These are phyloP conservation scores for Osmerus mordax DNA, from an alignment of 2,113 vertebrate species.

Conservation along the genomic window DNA sequence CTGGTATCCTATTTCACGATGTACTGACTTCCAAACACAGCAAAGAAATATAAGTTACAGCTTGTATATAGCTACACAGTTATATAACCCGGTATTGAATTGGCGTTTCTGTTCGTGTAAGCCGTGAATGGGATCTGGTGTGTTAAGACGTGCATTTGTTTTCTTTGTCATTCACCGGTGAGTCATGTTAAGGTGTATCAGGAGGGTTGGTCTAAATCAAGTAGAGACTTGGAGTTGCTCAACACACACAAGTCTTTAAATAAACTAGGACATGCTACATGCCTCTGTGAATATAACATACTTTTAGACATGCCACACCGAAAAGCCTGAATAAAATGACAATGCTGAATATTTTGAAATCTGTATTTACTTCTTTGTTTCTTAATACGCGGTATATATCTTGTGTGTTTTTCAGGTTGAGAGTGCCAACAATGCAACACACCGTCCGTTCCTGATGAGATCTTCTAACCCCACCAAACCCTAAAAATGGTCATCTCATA, in stretches of 20 bases:
- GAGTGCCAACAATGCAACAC: no score
- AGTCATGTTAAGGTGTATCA: not conserved
- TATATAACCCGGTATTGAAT: not conserved
- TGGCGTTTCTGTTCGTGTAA: not conserved
- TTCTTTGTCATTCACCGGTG: not conserved
- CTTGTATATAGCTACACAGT: not conserved
- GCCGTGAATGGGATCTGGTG: not conserved
- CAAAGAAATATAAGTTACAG: not conserved
- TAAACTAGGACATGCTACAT: not conserved
- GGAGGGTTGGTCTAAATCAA: constrained; percentile 29
- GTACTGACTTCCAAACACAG: not conserved
- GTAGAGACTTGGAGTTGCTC: constrained; percentile 11
- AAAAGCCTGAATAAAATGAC: no score
- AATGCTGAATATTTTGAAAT: no score
- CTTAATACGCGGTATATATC: no score
- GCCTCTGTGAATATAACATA: no score
- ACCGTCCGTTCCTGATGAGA: no score
- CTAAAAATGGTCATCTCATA: not conserved
- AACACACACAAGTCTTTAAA: not conserved
- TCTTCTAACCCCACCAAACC: not conserved
- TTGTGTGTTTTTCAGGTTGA: no score
- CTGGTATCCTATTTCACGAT: not conserved
- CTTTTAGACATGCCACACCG: no score
- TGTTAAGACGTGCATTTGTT: constrained; percentile 2
- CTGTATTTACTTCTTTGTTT: no score